phyloP scores from a whole-genome alignment of 2,888 invertebrate genomes.

The Hypomecis punctinalis region DNA sequence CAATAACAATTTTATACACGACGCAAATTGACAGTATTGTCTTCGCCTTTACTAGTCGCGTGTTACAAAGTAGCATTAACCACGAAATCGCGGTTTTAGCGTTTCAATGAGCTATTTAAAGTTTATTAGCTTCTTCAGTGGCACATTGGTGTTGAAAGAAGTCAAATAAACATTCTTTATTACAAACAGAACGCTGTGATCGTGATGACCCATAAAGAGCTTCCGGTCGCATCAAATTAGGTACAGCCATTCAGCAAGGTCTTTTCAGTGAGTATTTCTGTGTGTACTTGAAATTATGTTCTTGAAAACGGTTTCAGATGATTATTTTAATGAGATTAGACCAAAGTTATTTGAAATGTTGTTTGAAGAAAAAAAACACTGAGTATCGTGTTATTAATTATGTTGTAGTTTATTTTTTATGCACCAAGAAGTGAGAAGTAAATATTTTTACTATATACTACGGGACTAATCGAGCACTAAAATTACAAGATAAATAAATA shows the following conservation, averaged over 20 bases:
- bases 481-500: too few species aligned
- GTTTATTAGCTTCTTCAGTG: constrained; percentile 41
- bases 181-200: constrained; percentile 40
- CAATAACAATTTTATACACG: too few species aligned
- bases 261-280: neutral
- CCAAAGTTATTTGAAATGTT: neutral
- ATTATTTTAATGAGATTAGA: neutral
- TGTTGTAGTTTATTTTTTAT: too few species aligned
- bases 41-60: neutral
- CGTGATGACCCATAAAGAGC: constrained; percentile 34
- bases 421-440: too few species aligned
- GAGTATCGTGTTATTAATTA: too few species aligned
- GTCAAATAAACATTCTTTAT: constrained; percentile 44
- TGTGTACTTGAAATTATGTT: constrained; percentile 1
- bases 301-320: neutral
- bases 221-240: constrained; percentile 21
- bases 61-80: neutral
- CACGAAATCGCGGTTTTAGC: constrained; percentile 17
- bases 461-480: too few species aligned
- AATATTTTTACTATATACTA: too few species aligned
- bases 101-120: constrained; percentile 35
- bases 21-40: too few species aligned
- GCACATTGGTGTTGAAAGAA: constrained; percentile 38
- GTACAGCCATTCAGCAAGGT: constrained; percentile 16
- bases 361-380: too few species aligned